Base-by-base conservation (phyloP, 1,140 invertebrate genomes). In the Diprion similis region DNA sequence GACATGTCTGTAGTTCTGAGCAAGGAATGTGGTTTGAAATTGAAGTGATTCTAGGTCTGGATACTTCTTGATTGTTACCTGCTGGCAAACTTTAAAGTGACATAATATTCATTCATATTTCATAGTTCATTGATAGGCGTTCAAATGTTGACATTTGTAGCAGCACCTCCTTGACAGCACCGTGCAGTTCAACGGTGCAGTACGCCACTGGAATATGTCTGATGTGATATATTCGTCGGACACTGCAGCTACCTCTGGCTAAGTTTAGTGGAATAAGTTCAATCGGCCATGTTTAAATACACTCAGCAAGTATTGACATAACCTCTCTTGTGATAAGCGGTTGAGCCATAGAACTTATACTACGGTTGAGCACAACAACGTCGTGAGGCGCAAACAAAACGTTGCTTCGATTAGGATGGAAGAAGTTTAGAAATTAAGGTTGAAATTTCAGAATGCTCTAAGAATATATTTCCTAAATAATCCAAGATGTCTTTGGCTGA, bases 401-500 rank as follows among this genome's bases (percentile, higher is more conserved):
- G 24, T 37, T 37, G 24, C 24, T 37, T 6, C 2, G 24, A 37
- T 37, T 37, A 37, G 24, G 24, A 37, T 37, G 24, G 24, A 37
- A 37, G 24, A 37, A 37, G 24, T 37, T 37, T 37, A 37, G 24
- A 6, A 37, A 37, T 37, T 37, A 6, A 11, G n/a, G 11, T 13
- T 11, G 51, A 59, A 13, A 8, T n/a, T 11, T 1, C 2, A 11
- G 51, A 13, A 59, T 13, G 2, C n/a, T n/a, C n/a, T 3, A 11
- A n/a, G 11, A 59, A 59, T 59, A 15, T 8, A 17, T 0, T 17
- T 17, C 11, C 51, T 9, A 59, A 59, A 8, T 17, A 59, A 68
- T 73, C 11, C 70, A 82, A 64, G 66, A 99, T 99, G 97, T 99
- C 97, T 84, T 89, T 99, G 77, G 97, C 97, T 0, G 97, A 99